Conservation (phyloP, 2,797 vertebrate species). For the Syndactyla subalaris region DNA sequence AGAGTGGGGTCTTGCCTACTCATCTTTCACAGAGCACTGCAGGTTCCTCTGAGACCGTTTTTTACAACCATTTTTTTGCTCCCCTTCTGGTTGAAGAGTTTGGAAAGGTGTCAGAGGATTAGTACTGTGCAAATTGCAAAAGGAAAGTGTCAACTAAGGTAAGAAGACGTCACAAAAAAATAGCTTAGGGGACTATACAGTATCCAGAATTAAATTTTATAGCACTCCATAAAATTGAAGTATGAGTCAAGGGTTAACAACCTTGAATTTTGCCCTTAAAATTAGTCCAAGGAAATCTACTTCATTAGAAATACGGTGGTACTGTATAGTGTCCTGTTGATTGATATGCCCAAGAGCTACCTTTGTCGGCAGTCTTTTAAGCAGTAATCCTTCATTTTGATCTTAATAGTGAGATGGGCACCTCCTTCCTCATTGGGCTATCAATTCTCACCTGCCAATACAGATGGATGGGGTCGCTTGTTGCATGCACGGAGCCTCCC, state of each 20-base stretch:
- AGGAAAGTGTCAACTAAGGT: not conserved
- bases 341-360: conserved; percentile 81
- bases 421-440: conserved; percentile 63
- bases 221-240: conserved; percentile 73
- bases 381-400: conserved; percentile 84
- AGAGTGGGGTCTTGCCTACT: conserved; percentile 1
- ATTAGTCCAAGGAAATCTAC: conserved; percentile 72
- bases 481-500: conserved; percentile 72
- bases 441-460: conserved; percentile 92
- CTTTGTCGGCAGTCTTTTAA: conserved; percentile 83
- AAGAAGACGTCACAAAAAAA: conserved; percentile 53
- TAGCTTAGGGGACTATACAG: conserved; percentile 51
- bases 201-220: conserved; percentile 69
- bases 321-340: conserved; percentile 74
- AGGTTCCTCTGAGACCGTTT: conserved; percentile 47
- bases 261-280: conserved; percentile 76
- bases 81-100: conserved; percentile 33
- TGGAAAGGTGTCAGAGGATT: conserved; percentile 52
- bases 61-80: conserved; percentile 30
- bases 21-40: conserved; percentile 36
- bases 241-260: conserved; percentile 74
- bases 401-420: conserved; percentile 75
- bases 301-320: conserved; percentile 79
- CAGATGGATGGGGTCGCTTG: conserved; percentile 86
- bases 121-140: conserved; percentile 41